Base-by-base conservation (phyloP, 2,888 invertebrate genomes). In the Lithophane socia region DNA sequence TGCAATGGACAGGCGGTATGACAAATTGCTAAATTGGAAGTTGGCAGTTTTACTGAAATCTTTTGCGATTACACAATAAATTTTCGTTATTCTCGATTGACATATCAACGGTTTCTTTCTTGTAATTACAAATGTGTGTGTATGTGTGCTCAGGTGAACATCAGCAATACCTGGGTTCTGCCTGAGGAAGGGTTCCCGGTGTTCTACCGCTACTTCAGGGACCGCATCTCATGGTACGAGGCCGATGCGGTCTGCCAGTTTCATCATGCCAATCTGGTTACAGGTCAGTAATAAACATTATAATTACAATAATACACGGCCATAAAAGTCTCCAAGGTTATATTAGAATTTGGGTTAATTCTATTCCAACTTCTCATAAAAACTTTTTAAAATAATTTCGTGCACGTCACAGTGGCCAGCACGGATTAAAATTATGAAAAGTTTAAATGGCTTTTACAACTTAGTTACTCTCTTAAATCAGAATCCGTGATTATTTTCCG, bases 241-340 rank as follows among this genome's bases (percentile, higher is more conserved):
- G 98, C 98, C 4, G 98, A 98, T 91, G 98, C 98, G 54, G 98
- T 98, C 74, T 98, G 98, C 94, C 98, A 98, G 95, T 98, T 98
- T 90, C 98, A 98, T 93, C 98, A 98, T 92, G 98, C 98, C 86
- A 98, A 98, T 93, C 97, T 98, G 75, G 98, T 98, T 87, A 98
- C 98, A 94, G 98, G 98, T 98, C 94, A 97, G 97, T 90, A 4
- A 54, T 52, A 65, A 70, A 80, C 1, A 66, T n/a, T 29, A 0
- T n/a, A 58, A 52, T 42, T 29, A 9, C 1, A 49, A 58, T 10
- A 61, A 54, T 16, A 12, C 24, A 16, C 9, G 37, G 18, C n/a
- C 49, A 16, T 73, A 73, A 47, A 61, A 74, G n/a, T 67, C 56
- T 54, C 42, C n/a, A 29, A 61, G 29, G 60, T 56, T 58, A 79